Conservation (phyloP, 2,797 vertebrate species). For the Acipenser ruthenus region DNA sequence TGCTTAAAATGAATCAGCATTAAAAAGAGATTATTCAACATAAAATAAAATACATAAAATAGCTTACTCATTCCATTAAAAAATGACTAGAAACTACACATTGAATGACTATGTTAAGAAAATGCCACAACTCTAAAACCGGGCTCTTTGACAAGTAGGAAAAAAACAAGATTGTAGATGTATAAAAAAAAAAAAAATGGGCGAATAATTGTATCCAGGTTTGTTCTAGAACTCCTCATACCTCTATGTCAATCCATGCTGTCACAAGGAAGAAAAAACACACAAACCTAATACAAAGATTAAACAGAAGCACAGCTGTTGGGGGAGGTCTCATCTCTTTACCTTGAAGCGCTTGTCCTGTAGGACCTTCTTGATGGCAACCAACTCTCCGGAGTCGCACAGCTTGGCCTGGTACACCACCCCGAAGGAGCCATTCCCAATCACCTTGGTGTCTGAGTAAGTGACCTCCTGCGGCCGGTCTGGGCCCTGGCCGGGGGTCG, state of each 20-base stretch:
- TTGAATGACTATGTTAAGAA: too few relatives aligned
- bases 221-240: too few relatives aligned
- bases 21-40: too few relatives aligned
- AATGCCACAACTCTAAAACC: too few relatives aligned
- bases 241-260: conserved; percentile 10
- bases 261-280: background rate
- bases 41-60: too few relatives aligned
- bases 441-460: conserved; percentile 98
- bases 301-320: background rate
- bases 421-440: conserved; percentile 95
- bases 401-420: conserved; percentile 98
- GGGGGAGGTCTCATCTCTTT: conserved; percentile 30
- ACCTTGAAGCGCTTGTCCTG: conserved; percentile 99
- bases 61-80: too few relatives aligned
- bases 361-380: conserved; percentile 97
- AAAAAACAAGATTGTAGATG: too few relatives aligned
- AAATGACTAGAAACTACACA: too few relatives aligned
- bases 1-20: too few relatives aligned
- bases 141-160: too few relatives aligned
- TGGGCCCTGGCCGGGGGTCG: conserved; percentile 92
- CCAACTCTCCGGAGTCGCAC: conserved; percentile 92
- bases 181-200: too few relatives aligned
- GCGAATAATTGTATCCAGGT: too few relatives aligned
- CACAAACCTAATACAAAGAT: background rate
- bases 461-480: conserved; percentile 97